Base-by-base conservation (phyloP, 2,797 vertebrate genomes). In the Spinus olivaceus region DNA sequence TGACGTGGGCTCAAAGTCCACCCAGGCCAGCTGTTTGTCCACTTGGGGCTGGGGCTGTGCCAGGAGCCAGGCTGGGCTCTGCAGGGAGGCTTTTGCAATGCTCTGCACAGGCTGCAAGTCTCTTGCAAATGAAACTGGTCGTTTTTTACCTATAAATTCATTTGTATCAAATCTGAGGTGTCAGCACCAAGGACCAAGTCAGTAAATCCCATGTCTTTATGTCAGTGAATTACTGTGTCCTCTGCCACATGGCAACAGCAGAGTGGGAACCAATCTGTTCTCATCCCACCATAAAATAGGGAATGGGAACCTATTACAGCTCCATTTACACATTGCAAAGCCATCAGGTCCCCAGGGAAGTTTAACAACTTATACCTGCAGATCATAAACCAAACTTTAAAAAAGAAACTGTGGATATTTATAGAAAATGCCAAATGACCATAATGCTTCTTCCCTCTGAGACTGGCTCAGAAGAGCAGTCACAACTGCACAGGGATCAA, bases 261-360 rank as follows among this genome's bases (percentile, higher is more conserved):
- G 63, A 92, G 85, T 2, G 50, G 84, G 84, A 95, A 72, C 81
- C 74, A 49, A 81, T 67, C 79, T 77, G 78, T 20, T 78, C 37
- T 59, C n/a, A 41, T 94, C 82, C 83, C 79, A 24, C 5, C 86
- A 76, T 90, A 81, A 93, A 95, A 87, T 1, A 66, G 16, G 51
- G 72, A 92, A 84, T 2, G 63, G 74, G 96, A 94, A 72, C 83
- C 86, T 76, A 44, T 50, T 11, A 37, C 66, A 92, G 81, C 81
- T 86, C 81, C 28, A 20, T 69, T 77, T 86, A 69, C 86, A 69
- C 84, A 28, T 0, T 8, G 10, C 90, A 82, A 91, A 82, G 37
- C 63, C 71, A 54, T 39, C 61, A 4, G 57, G 35, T 63, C 89
- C 79, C 81, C 12, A 25, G 61, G 76, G 86, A 78, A 63, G 76